Evolutionary conservation across 2,797 vertebrate genomes (phyloP), one percentile per base, ranked within the genome.

Genomic region (Phalanger gymnotis): DNA sequence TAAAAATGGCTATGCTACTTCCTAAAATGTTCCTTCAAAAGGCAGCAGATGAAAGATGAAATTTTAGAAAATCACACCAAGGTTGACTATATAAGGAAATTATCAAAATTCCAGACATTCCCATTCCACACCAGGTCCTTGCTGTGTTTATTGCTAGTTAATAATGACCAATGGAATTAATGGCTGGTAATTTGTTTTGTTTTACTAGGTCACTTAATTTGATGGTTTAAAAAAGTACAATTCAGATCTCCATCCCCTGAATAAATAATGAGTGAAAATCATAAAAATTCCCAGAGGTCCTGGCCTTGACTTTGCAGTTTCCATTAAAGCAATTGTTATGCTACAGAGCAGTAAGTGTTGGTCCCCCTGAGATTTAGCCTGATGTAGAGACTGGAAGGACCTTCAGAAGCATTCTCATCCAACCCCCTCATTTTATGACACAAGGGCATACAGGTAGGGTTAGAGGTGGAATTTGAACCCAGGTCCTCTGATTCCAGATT

Each of bases 191-290:
- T 94, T 94, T 96, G 91, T 93, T 52, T 53, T 91, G 25, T 97
- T 97, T 96, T 97, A 91, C 55, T 40, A 30, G 93, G 22, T 53
- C 87, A 96, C 73, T 96, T 94, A 57, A 87, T 93, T 93, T 95
- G 73, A 96, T 58, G 92, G 34, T 14, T 93, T 11, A 0, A n/a
- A 54, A 54, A 92, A 90, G 28, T 54, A 90, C 66, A 93, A 92
- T 94, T 97, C 92, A 31, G 58, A 94, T 91, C 90, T 94, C 54
- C 12, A 91, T 93, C 97, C 58, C 87, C 92, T 94, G 58, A 54
- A 95, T 97, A 97, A 96, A 96, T 96, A 98, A 96, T 95, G 93
- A 96, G 96, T 94, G 73, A 94, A 94, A 31, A 92, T 96, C 81
- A 91, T 94, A 92, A 97, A 94, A 92, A 93, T 96, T 96, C 93